Conservation (phyloP, 2,113 vertebrate genomes). For the Ailuropoda melanoleuca region DNA sequence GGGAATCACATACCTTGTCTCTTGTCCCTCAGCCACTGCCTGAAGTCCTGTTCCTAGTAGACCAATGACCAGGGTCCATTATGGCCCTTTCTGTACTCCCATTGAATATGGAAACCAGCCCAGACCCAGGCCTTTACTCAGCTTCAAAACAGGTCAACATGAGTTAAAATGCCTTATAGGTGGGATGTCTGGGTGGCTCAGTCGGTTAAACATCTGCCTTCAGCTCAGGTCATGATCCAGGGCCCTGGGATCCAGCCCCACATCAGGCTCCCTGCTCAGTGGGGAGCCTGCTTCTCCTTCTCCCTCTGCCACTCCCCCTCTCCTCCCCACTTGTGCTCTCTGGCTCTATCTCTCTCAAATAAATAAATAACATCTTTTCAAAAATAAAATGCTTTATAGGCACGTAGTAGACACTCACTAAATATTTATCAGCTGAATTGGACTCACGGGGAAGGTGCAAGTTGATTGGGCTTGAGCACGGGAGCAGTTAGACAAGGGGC, state of each 20-base stretch:
- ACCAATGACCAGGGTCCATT: background rate
- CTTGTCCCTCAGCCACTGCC: background rate
- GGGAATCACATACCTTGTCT: background rate
- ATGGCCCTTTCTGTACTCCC: background rate
- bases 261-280: no score
- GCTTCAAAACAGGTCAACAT: background rate
- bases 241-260: no score
- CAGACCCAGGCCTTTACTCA: background rate
- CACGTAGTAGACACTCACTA: background rate
- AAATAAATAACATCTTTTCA: no score
- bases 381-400: background rate
- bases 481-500: background rate
- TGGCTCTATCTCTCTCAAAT: no score
- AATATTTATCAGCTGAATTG: background rate
- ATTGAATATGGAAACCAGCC: background rate
- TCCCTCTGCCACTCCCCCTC: no score
- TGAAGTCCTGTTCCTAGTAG: background rate
- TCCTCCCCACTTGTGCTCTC: no score
- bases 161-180: background rate
- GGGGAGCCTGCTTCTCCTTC: no score
- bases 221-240: no score
- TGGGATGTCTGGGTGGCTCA: no score
- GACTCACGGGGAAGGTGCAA: background rate
- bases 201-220: no score
- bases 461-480: background rate